phyloP scores from a whole-genome alignment of 2,797 vertebrate genomes.

The Perodicticus potto region DNA sequence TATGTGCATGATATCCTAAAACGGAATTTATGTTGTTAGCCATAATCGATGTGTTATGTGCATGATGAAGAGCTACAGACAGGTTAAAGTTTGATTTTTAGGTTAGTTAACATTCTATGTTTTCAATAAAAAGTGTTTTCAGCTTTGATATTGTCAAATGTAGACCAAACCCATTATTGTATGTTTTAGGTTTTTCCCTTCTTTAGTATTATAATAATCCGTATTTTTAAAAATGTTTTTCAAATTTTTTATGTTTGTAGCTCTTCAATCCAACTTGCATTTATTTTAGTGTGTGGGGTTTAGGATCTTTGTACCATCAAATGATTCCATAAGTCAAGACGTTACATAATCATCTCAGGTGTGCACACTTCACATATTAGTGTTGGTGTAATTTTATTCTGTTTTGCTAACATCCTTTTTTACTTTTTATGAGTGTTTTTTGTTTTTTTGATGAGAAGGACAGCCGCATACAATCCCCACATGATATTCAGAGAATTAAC shows the following conservation, averaged over 20 bases:
- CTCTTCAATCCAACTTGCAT: neutral
- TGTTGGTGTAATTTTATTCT: neutral
- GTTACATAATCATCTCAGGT: neutral
- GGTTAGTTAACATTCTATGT: neutral
- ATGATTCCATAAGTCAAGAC: neutral
- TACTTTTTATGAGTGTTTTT: no score
- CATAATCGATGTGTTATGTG: neutral
- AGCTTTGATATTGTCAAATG: neutral
- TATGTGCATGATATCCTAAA: neutral
- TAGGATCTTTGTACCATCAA: neutral
- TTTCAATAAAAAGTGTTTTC: constrained; percentile 20
- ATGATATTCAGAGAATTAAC: neutral
- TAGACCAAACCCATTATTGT: neutral
- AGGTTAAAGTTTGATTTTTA: neutral
- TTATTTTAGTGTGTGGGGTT: neutral
- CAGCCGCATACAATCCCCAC: neutral
- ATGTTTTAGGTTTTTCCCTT: neutral
- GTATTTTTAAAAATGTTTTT: neutral
- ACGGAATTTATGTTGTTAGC: neutral
- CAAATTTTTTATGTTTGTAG: neutral
- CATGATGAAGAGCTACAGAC: neutral
- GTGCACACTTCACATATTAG: neutral
- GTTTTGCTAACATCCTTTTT: neutral
- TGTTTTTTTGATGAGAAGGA: neutral
- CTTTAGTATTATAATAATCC: neutral